A percentile compares a stretch with the other conserved stretches of the same genome.
Evolutionary conservation across 1,140 invertebrate species (phyloP).

Genomic region (Cydia strobilella): DNA sequence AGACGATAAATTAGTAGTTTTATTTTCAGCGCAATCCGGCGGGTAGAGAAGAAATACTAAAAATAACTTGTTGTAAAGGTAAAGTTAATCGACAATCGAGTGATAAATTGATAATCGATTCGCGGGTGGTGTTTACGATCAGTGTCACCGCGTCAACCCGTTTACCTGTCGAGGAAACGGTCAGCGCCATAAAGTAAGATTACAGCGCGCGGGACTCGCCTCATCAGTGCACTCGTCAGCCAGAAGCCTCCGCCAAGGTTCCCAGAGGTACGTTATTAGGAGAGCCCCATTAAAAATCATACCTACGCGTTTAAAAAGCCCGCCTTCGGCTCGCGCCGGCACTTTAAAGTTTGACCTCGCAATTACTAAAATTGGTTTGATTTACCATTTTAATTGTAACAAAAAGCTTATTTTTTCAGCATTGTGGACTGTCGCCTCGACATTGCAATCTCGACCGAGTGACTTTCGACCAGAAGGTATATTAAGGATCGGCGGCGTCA

Average conservation of each 20-base stretch:
- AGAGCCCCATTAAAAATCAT: slow-evolving; percentile 69
- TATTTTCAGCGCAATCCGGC: not conserved
- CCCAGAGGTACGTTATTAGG: slow-evolving; percentile 33
- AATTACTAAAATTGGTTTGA: slow-evolving; percentile 80
- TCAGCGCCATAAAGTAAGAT: not conserved
- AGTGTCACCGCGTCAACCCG: not conserved
- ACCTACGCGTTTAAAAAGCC: slow-evolving; percentile 66
- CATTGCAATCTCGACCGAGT: slow-evolving; percentile 78
- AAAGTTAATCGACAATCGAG: not conserved
- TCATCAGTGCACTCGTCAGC: not conserved
- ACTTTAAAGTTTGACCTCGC: slow-evolving; percentile 78
- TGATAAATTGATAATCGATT: slow-evolving; percentile 9
- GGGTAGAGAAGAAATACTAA: not conserved
- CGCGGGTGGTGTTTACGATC: slow-evolving; percentile 8
- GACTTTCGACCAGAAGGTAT: slow-evolving; percentile 73
- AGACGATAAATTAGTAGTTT: not conserved
- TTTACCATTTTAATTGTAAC: slow-evolving; percentile 80
- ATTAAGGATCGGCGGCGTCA: slow-evolving; percentile 62
- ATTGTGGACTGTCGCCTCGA: slow-evolving; percentile 55
- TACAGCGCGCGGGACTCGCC: not conserved
- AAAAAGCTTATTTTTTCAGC: slow-evolving; percentile 78
- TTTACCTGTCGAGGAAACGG: not conserved
- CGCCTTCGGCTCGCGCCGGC: slow-evolving; percentile 57
- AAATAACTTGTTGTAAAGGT: not conserved
- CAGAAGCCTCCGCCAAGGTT: not conserved